These are phyloP conservation scores for Amblyopsis hoosieri DNA, from an alignment of 2,797 vertebrate species.

Conservation along the genomic window DNA sequence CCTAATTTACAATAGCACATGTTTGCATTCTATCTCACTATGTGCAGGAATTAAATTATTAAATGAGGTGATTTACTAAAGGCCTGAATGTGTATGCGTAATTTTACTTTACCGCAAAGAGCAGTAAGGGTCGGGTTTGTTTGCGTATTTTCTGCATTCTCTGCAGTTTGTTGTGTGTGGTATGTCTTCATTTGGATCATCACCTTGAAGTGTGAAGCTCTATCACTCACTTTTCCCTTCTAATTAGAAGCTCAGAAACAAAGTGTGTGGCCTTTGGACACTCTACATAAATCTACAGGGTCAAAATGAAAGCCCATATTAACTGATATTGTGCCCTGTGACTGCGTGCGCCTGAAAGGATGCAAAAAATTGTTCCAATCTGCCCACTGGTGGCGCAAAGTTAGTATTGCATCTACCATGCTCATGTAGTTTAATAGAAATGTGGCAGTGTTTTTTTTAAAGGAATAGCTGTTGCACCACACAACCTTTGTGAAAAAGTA, in stretches of 20 bases:
- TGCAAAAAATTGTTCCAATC: slow-evolving; percentile 47
- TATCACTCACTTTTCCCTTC: slow-evolving; percentile 15
- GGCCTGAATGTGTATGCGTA: neutral
- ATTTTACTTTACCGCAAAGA: neutral
- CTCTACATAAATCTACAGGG: slow-evolving; percentile 7
- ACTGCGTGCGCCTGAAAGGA: slow-evolving; percentile 5
- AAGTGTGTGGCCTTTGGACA: slow-evolving; percentile 50
- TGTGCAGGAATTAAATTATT: neutral
- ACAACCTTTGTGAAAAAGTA: neutral
- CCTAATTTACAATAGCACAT: neutral
- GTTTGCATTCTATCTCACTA: neutral
- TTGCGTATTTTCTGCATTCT: neutral
- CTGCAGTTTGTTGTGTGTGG: slow-evolving; percentile 3
- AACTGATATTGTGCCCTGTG: slow-evolving; percentile 10
- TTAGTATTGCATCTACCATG: slow-evolving; percentile 41
- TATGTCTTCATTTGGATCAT: slow-evolving; percentile 25
- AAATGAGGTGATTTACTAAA: neutral
- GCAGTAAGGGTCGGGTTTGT: neutral
- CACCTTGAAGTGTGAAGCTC: slow-evolving; percentile 53
- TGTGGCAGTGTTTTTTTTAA: slow-evolving; percentile 2
- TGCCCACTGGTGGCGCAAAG: slow-evolving; percentile 68
- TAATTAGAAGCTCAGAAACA: slow-evolving; percentile 48
- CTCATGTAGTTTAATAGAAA: too few species aligned
- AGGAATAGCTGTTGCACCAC: slow-evolving; percentile 31
- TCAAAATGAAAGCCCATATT: slow-evolving; percentile 18